A percentile compares a stretch with the other conserved stretches of the same genome.
These are phyloP conservation scores for Drosophila virilis DNA, from an alignment of 1,140 invertebrate genomes.

Conservation along the genomic window DNA sequence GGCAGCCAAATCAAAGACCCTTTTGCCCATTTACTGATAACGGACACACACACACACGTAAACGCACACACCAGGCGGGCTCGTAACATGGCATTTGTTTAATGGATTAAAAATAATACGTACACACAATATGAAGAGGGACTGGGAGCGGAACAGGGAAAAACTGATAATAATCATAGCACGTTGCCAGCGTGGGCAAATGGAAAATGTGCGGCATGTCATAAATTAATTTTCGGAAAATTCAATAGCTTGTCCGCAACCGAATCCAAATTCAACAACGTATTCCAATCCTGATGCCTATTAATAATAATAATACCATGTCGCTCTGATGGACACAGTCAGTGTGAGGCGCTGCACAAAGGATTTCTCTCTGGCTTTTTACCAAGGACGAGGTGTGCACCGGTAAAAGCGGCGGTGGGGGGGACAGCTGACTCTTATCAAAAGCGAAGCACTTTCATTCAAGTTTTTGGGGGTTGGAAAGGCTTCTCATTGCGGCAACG, in stretches of 20 bases:
- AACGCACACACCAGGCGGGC: slow-evolving; percentile 35
- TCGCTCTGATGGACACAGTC: slow-evolving; percentile 37
- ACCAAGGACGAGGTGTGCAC: slow-evolving; percentile 5
- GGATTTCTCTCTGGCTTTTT: slow-evolving; percentile 18
- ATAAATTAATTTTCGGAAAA: slow-evolving; percentile 76
- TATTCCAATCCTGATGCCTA: slow-evolving; percentile 44
- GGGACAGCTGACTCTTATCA: slow-evolving; percentile 18
- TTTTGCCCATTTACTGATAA: slow-evolving; percentile 73
- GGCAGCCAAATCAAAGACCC: slow-evolving; percentile 66
- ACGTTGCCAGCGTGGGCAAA: slow-evolving; percentile 65
- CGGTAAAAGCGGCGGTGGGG: neutral
- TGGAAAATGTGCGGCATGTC: slow-evolving; percentile 72
- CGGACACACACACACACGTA: slow-evolving; percentile 37
- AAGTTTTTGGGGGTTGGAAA: slow-evolving; percentile 53
- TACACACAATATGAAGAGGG: slow-evolving; percentile 23
- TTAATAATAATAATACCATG: slow-evolving; percentile 66
- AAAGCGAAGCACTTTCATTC: slow-evolving; percentile 59
- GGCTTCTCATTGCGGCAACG: slow-evolving; percentile 43
- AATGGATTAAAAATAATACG: slow-evolving; percentile 82
- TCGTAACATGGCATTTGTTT: slow-evolving; percentile 76
- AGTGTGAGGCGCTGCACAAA: slow-evolving; percentile 40
- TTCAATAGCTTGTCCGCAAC: slow-evolving; percentile 55
- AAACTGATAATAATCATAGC: slow-evolving; percentile 70
- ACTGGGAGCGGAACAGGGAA: slow-evolving; percentile 12
- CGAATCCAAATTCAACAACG: slow-evolving; percentile 33